Percentiles rank a stretch among this genome's conserved stretches.
These are phyloP conservation scores for Ips typographus DNA, from an alignment of 1,140 invertebrate species.

Conservation along the genomic window DNA sequence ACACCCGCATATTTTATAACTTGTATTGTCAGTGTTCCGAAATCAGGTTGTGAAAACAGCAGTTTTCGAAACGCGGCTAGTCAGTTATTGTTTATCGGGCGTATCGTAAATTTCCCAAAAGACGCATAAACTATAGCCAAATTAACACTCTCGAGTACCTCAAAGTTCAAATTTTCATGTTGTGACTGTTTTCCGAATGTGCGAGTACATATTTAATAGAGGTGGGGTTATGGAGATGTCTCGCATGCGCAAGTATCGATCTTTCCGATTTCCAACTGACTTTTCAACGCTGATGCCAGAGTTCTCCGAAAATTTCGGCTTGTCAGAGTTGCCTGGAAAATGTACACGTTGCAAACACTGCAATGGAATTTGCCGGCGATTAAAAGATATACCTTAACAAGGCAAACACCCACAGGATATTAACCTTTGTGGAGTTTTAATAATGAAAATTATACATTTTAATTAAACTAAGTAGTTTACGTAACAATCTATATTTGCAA, in stretches of 20 bases:
- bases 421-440: too few relatives aligned
- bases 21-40: too few relatives aligned
- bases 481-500: too few relatives aligned
- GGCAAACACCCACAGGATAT: too few relatives aligned
- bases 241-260: conserved; percentile 50
- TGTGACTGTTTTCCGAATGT: conserved; percentile 24
- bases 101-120: conserved; percentile 7
- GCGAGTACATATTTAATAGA: conserved; percentile 36
- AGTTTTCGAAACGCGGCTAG: too few relatives aligned
- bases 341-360: neutral
- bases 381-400: too few relatives aligned
- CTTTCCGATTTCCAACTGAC: conserved; percentile 43
- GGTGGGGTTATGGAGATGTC: conserved; percentile 43
- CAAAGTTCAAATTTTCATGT: conserved; percentile 7
- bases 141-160: conserved; percentile 14
- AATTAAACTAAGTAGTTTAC: too few relatives aligned
- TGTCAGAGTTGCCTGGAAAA: conserved; percentile 3
- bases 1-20: too few relatives aligned
- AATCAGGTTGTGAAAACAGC: too few relatives aligned
- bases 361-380: too few relatives aligned
- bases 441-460: too few relatives aligned
- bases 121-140: conserved; percentile 19
- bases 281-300: conserved; percentile 27
- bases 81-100: neutral
- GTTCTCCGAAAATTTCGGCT: conserved; percentile 23